Conservation (phyloP, 2,888 invertebrate species). For the Hirudinaria manillensis region DNA sequence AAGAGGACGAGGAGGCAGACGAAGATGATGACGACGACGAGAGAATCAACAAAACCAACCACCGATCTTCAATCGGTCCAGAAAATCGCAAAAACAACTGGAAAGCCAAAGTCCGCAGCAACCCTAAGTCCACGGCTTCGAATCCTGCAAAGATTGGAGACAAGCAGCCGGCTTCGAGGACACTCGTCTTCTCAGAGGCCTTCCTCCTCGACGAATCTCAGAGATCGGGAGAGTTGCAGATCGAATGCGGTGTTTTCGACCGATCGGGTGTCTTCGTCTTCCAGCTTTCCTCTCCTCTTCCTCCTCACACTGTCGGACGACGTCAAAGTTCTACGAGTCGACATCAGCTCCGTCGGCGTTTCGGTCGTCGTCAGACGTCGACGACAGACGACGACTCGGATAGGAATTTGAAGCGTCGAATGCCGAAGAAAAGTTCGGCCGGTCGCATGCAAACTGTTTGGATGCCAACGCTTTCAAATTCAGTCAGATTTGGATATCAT, state of each 20-base stretch:
- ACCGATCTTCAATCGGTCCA: background rate
- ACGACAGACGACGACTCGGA: background rate
- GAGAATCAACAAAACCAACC: background rate
- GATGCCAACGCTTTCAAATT: background rate
- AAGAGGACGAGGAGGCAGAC: background rate
- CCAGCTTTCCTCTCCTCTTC: background rate
- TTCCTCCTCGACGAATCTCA: slow-evolving; percentile 6
- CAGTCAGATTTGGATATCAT: no score
- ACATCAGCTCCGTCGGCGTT: background rate
- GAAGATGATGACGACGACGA: background rate
- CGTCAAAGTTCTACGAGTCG: background rate
- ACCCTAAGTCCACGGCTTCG: background rate
- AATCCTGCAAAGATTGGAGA: background rate
- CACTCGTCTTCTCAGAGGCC: slow-evolving; percentile 9
- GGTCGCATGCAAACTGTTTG: background rate
- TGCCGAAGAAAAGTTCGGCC: background rate
- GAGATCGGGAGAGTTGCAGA: slow-evolving; percentile 21
- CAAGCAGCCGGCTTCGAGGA: background rate
- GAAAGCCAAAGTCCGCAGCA: background rate
- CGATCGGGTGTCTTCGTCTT: slow-evolving; percentile 21
- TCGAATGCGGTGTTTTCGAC: slow-evolving; percentile 27
- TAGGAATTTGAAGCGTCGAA: background rate
- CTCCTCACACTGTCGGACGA: background rate
- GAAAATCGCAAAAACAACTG: background rate
- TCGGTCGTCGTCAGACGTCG: background rate